Conservation (phyloP, 2,888 invertebrate species). For the Monopis laevigella region DNA sequence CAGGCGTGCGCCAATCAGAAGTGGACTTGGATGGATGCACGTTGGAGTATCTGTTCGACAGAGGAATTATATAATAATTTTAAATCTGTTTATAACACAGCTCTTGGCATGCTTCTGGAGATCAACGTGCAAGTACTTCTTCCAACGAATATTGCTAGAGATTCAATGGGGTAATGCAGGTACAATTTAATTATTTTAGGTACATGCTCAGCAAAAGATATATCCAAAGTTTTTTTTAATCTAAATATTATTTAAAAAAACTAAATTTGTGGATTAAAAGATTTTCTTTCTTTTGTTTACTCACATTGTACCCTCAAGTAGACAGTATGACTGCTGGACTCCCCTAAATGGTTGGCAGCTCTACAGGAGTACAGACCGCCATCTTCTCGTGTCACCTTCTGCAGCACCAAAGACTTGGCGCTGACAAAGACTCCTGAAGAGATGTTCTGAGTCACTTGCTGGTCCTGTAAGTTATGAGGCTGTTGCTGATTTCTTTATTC, state of each 20-base stretch:
- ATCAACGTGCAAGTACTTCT: too few species aligned
- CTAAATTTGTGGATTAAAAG: too few species aligned
- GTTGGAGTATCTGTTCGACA: slow-evolving; percentile 80
- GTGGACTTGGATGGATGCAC: slow-evolving; percentile 75
- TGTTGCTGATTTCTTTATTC: too few species aligned
- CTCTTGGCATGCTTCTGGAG: too few species aligned
- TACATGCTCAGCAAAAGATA: not conserved
- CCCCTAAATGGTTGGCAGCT: slow-evolving; percentile 84
- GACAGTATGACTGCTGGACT: slow-evolving; percentile 80
- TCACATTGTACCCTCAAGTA: slow-evolving; percentile 84
- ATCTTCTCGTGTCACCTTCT: slow-evolving; percentile 80
- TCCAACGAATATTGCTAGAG: too few species aligned
- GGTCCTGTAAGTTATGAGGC: slow-evolving; percentile 72
- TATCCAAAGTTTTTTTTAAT: too few species aligned
- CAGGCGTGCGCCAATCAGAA: slow-evolving; percentile 81
- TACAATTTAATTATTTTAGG: not conserved
- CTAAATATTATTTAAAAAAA: too few species aligned
- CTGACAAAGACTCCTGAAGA: slow-evolving; percentile 88
- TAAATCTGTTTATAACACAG: too few species aligned
- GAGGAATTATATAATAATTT: too few species aligned
- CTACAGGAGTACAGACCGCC: slow-evolving; percentile 85
- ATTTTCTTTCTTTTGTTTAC: too few species aligned
- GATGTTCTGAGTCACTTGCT: slow-evolving; percentile 81
- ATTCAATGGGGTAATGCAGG: not conserved
- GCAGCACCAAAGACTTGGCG: slow-evolving; percentile 86